Percentiles rank a stretch among this genome's conserved stretches.
Conservation (phyloP, 1,140 invertebrate species). For the Conopomorpha cramerella region DNA sequence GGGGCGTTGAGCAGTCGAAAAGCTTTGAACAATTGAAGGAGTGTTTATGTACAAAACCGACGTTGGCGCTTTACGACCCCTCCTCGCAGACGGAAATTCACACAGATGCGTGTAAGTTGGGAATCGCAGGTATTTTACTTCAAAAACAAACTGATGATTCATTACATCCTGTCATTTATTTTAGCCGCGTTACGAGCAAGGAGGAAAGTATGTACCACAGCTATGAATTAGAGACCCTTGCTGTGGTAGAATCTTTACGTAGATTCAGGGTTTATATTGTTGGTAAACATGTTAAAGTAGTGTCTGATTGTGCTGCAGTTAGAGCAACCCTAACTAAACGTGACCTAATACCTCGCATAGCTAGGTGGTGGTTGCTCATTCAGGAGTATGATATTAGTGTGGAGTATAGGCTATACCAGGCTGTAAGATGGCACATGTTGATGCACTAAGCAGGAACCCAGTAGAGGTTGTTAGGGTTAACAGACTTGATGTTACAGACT, state of each 20-base stretch:
- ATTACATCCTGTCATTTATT: background rate
- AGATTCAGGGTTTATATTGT: background rate
- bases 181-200: background rate
- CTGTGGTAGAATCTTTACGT: background rate
- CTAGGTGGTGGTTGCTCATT: background rate
- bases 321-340: background rate
- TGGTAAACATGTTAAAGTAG: background rate
- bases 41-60: background rate
- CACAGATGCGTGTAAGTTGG: background rate
- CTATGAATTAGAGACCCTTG: background rate
- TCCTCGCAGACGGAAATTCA: background rate
- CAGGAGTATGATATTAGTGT: background rate
- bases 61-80: background rate
- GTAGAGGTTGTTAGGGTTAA: background rate
- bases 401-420: background rate
- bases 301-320: background rate
- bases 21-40: background rate
- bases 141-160: background rate
- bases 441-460: background rate
- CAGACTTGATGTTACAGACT: background rate
- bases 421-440: background rate
- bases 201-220: background rate
- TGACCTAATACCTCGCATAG: background rate
- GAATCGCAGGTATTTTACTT: background rate
- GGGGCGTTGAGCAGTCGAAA: background rate